Evolutionary conservation across 2,888 invertebrate genomes (phyloP), one percentile per base, ranked within the genome.

Genomic region (Notodonta dromedarius): DNA sequence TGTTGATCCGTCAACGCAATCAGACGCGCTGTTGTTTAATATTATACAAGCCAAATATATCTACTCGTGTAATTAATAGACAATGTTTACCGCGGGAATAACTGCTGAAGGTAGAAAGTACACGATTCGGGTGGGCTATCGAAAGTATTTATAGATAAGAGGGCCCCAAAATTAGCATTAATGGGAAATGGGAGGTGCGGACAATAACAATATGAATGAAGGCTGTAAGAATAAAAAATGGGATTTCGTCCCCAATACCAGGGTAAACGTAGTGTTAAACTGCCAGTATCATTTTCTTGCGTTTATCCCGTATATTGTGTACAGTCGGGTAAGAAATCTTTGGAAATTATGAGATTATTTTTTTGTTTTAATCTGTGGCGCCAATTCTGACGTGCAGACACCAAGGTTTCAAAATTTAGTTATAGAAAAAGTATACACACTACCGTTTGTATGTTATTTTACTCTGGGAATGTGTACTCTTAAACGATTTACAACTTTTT

Each of bases 171-270:
- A 16, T 64, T 71, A 77, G 76, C 62, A 59, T 65, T 70, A 69
- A 65, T 62, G 65, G 67, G 63, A 66, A 32, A 66, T 76, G 81
- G 80, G 78, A 85, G 81, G 89, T 84, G 84, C 72, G 91, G 92
- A 92, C 92, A 92, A 92, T 92, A 92, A 92, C 84, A 79, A 80
- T 78, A 75, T 79, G 86, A 87, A 81, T 70, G 88, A 91, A 92
- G 92, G 92, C 92, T 93, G 91, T 89, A 87, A 76, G 82, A 85
- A 81, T 78, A 79, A 80, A 77, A 78, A 80, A 79, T 81, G 89
- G 91, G 89, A 80, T 77, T 80, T 85, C 86, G 87, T 88, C 89
- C 90, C 90, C 84, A 83, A 74, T 78, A 88, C 87, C 92, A 93
- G 92, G 92, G 92, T 93, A 92, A 56, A 35, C 82, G 85, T 92